These are phyloP conservation scores for Perca flavescens DNA, from an alignment of 2,113 vertebrate genomes.

Conservation along the genomic window DNA sequence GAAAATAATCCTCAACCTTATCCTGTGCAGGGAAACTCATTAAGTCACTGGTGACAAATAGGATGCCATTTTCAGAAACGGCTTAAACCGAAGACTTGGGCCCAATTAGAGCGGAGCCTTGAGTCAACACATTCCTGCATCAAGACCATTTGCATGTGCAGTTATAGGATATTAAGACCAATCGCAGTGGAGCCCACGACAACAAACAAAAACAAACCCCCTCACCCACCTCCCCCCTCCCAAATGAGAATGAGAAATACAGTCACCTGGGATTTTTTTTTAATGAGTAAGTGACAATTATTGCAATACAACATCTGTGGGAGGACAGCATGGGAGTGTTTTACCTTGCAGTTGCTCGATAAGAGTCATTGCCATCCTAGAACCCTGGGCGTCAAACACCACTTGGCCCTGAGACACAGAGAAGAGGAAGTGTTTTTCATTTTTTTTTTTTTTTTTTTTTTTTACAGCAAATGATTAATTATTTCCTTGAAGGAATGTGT, in stretches of 20 bases:
- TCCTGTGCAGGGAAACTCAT: constrained; percentile 71
- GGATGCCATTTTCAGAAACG: constrained; percentile 64
- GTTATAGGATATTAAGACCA: constrained; percentile 44
- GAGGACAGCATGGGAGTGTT: constrained; percentile 11
- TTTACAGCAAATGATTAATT: neutral
- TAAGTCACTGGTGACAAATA: constrained; percentile 76
- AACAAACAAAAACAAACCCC: no score
- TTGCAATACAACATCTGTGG: constrained; percentile 11
- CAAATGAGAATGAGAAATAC: constrained; percentile 7
- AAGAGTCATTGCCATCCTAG: constrained; percentile 97
- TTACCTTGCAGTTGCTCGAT: constrained; percentile 97
- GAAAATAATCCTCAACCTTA: constrained; percentile 74
- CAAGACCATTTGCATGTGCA: constrained; percentile 13
- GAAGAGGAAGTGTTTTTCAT: neutral
- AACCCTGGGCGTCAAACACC: constrained; percentile 96
- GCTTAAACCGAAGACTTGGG: constrained; percentile 59
- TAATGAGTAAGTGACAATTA: constrained; percentile 40
- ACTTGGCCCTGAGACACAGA: constrained; percentile 90
- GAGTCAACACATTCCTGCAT: constrained; percentile 57
- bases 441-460: neutral
- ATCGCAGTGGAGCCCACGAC: neutral
- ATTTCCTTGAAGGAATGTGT: neutral
- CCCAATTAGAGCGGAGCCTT: constrained; percentile 69
- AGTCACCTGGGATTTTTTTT: constrained; percentile 4
- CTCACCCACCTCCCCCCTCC: no score